A percentile compares a stretch with the other conserved stretches of the same genome.
phyloP scores from a whole-genome alignment of 2,888 invertebrate species.

The Erebia epiphron region DNA sequence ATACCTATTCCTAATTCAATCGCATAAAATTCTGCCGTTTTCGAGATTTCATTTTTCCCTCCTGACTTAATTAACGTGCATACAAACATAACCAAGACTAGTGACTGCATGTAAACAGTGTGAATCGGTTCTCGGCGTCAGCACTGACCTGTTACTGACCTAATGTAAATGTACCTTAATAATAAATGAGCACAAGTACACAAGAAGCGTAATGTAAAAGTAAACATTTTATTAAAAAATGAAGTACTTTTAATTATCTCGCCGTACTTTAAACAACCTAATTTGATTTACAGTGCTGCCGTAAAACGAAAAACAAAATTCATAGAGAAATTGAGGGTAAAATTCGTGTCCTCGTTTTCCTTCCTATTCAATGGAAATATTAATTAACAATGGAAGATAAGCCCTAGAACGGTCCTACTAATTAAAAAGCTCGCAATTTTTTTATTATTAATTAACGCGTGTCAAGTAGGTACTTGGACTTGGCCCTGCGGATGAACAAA shows the following conservation, averaged over 20 bases:
- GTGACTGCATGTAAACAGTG: too few species aligned
- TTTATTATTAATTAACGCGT: conserved; percentile 25
- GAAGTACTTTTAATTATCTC: not conserved
- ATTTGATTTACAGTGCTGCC: not conserved
- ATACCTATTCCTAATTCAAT: too few species aligned
- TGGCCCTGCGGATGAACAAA: conserved; percentile 10
- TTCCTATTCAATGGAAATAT: conserved; percentile 29
- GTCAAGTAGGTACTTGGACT: conserved; percentile 17
- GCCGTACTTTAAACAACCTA: not conserved
- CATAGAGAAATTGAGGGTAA: conserved; percentile 16
- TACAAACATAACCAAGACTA: too few species aligned
- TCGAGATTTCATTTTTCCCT: too few species aligned
- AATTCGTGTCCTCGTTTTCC: conserved; percentile 11
- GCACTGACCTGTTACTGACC: too few species aligned
- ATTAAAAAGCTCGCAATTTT: conserved; percentile 29
- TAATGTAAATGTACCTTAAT: too few species aligned
- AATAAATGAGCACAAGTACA: not conserved
- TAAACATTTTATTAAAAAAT: not conserved
- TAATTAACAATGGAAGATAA: conserved; percentile 34
- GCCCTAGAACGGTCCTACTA: conserved; percentile 24
- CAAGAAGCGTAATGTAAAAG: too few species aligned
- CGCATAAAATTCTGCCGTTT: too few species aligned
- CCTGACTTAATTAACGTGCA: too few species aligned
- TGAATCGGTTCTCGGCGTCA: too few species aligned
- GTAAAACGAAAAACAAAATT: not conserved